Conservation (phyloP, 2,888 invertebrate species). For the Therioaphis trifolii region DNA sequence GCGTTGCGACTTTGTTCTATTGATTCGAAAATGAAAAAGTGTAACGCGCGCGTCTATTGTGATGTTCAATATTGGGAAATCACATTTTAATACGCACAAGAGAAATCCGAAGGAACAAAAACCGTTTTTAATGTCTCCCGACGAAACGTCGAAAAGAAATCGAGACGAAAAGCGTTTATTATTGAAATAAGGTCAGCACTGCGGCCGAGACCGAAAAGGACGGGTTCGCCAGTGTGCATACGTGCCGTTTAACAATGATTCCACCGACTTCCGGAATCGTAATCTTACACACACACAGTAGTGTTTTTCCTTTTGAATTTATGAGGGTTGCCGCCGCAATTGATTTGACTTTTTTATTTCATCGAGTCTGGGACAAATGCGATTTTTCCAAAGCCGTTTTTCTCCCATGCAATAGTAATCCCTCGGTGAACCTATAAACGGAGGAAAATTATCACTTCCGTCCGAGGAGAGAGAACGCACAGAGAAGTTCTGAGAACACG, state of each 20-base stretch:
- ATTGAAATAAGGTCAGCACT: slow-evolving; percentile 51
- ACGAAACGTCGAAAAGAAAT: slow-evolving; percentile 36
- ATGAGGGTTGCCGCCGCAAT: slow-evolving; percentile 4
- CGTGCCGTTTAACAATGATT: slow-evolving; percentile 52
- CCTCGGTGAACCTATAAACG: neutral
- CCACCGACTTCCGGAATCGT: slow-evolving; percentile 39
- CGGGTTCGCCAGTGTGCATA: slow-evolving; percentile 1
- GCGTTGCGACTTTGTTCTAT: slow-evolving; percentile 24
- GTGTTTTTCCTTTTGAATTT: slow-evolving; percentile 22
- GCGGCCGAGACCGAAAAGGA: slow-evolving; percentile 11
- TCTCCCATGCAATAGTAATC: no score
- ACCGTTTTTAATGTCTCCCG: slow-evolving; percentile 4
- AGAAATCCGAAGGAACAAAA: slow-evolving; percentile 20
- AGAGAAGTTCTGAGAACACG: slow-evolving; percentile 7
- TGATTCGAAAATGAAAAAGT: slow-evolving; percentile 50
- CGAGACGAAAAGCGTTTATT: slow-evolving; percentile 29
- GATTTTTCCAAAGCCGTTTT: neutral
- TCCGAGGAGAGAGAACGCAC: neutral
- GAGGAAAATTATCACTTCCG: slow-evolving; percentile 9
- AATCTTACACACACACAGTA: neutral
- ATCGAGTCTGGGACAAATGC: neutral
- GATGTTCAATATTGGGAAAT: slow-evolving; percentile 43
- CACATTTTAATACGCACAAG: neutral
- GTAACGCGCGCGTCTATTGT: slow-evolving; percentile 47
- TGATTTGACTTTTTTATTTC: slow-evolving; percentile 11